Conservation (phyloP, 2,888 invertebrate species). For the Euplagia quadripunctaria region DNA sequence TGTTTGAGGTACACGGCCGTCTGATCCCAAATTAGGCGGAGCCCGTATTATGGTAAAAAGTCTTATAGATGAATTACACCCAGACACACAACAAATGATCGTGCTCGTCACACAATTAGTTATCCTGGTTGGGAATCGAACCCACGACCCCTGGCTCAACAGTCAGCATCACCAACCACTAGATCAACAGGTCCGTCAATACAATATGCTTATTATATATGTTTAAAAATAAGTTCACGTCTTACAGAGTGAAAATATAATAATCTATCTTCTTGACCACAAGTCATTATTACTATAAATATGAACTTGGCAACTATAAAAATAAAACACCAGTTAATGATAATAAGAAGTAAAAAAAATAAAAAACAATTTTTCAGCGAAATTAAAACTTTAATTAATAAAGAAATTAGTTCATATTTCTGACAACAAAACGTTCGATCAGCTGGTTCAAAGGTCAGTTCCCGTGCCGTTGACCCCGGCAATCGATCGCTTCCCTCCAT, state of each 20-base stretch:
- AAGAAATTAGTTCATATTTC: slow-evolving; percentile 40
- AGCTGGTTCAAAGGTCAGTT: slow-evolving; percentile 86
- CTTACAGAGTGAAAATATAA: background rate
- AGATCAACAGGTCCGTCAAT: too few relatives aligned
- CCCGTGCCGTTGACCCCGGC: slow-evolving; percentile 81
- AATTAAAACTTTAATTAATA: slow-evolving; percentile 2
- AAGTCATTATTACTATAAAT: background rate
- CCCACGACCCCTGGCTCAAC: too few relatives aligned
- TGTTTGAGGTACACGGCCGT: too few relatives aligned
- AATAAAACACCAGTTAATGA: background rate
- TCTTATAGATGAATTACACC: too few relatives aligned
- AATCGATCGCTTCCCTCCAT: slow-evolving; percentile 84
- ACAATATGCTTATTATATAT: too few relatives aligned
- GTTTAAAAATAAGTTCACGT: background rate
- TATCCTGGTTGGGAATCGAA: too few relatives aligned
- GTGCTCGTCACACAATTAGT: too few relatives aligned
- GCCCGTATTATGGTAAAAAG: too few relatives aligned
- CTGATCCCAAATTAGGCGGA: too few relatives aligned
- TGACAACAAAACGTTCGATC: slow-evolving; percentile 69
- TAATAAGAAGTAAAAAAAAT: background rate
- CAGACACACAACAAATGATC: too few relatives aligned
- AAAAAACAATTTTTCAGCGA: background rate
- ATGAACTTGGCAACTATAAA: background rate
- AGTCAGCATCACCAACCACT: too few relatives aligned
- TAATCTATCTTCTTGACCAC: background rate